Percentiles rank a stretch among this genome's conserved stretches.
Evolutionary conservation across 2,113 vertebrate species (phyloP).

Genomic region (Stigmatopora argus): DNA sequence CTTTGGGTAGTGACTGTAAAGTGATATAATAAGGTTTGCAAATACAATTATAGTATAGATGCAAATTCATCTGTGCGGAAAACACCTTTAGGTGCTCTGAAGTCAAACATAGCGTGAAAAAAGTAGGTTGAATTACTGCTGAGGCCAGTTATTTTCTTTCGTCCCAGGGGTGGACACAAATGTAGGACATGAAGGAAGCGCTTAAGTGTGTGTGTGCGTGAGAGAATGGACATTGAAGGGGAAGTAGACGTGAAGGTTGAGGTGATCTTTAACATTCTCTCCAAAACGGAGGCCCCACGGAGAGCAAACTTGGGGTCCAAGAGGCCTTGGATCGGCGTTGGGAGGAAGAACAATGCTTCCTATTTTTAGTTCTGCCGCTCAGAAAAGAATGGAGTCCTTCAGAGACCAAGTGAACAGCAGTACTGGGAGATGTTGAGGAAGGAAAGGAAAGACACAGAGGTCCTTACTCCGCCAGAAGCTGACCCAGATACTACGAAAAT

Average conservation of each 20-base stretch:
- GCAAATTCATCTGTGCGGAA: background rate
- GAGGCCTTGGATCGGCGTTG: background rate
- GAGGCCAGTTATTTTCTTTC: conserved; percentile 13
- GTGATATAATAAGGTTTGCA: background rate
- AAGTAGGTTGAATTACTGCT: conserved; percentile 1
- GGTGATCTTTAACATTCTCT: conserved; percentile 46
- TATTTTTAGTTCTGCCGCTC: conserved; percentile 51
- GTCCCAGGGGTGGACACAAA: conserved; percentile 31
- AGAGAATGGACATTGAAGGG: conserved; percentile 23
- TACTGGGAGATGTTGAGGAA: conserved; percentile 22
- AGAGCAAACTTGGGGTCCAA: conserved; percentile 2
- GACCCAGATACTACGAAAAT: conserved; percentile 30
- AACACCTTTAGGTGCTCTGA: background rate
- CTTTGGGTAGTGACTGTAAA: background rate
- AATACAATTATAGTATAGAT: conserved; percentile 1
- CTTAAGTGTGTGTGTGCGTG: conserved; percentile 22
- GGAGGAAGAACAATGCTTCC: conserved; percentile 24
- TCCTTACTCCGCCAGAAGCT: conserved; percentile 16
- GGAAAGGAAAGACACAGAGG: conserved; percentile 15
- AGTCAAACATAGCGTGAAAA: background rate
- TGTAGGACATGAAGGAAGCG: conserved; percentile 33
- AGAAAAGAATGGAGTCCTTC: conserved; percentile 24
- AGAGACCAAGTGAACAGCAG: conserved; percentile 39
- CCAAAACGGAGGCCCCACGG: conserved; percentile 12
- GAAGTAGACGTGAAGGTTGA: conserved; percentile 40